Evolutionary conservation across 2,113 vertebrate genomes (phyloP), one percentile per base, ranked within the genome.

Genomic region (Hippocampus abdominalis): DNA sequence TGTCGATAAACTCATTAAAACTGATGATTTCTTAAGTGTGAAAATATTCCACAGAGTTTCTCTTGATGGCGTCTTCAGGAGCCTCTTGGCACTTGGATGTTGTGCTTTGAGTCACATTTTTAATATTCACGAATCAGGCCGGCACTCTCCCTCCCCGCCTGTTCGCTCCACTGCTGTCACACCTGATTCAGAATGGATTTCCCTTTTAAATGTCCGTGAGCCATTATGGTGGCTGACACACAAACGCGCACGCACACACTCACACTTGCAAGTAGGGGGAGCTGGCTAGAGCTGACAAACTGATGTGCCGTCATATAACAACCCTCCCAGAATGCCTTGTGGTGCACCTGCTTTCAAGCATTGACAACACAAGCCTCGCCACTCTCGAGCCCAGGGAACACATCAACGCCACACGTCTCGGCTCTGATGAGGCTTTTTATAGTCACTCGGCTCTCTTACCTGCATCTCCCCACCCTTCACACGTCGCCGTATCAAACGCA

Each of bases 351-450:
- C 88, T 86, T 86, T 84, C 66, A 48, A 79, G 78, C 74, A 66
- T 68, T 81, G 85, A 82, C 80, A 83, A 88, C 79, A 84, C 80
- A 80, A 77, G 81, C 56, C 64, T 80, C 71, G 69, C 77, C 81
- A 75, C 71, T 84, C 82, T 64, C 78, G 57, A 75, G 82, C 72
- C 27, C 27, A 85, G 85, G 87, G 87, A 88, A 82, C 56, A 72
- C 84, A 78, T 81, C 11, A 68, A 46, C 79, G 29, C 71, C 75
- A 67, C 86, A 68, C 76, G 65, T 81, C 79, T 87, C 73, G 64
- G 81, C 81, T 86, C 85, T 89, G 87, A 89, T 90, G 84, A 87
- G 82, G 85, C 84, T 90, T 88, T 88, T 90, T 90, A 83, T 87
- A 86, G 89, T 89, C 80, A 69, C 79, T 79, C 80, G 49, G 72